These are phyloP conservation scores for Varanus salvator DNA, from an alignment of 2,113 vertebrate species.

Conservation along the genomic window DNA sequence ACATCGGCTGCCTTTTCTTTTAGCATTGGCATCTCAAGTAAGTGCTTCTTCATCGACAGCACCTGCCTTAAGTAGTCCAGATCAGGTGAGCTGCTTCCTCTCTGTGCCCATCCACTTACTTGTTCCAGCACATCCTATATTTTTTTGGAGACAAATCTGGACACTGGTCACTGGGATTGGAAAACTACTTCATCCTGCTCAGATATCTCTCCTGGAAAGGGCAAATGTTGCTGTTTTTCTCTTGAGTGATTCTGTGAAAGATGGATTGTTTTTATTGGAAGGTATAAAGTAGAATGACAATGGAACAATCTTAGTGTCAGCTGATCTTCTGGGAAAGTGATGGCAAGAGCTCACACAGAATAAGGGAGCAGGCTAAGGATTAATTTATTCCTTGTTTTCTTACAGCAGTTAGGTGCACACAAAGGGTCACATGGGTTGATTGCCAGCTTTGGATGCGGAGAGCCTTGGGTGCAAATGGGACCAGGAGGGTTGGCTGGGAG, in stretches of 20 bases:
- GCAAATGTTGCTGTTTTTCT: neutral
- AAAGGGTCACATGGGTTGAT: too few species aligned
- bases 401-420: too few species aligned
- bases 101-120: neutral
- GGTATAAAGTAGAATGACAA: neutral
- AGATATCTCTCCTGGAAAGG: neutral
- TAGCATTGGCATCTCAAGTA: too few species aligned
- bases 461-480: too few species aligned
- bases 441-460: too few species aligned
- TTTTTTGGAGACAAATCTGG: neutral
- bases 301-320: neutral
- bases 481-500: too few species aligned
- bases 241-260: neutral
- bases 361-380: too few species aligned
- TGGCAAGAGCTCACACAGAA: too few species aligned
- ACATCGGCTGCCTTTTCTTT: neutral
- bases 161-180: neutral
- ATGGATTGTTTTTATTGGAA: neutral
- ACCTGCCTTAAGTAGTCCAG: accelerated
- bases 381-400: too few species aligned
- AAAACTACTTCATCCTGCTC: neutral
- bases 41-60: too few species aligned
- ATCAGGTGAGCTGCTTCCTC: neutral
- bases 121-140: neutral
- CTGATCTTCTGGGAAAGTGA: neutral